Percentiles rank a stretch among this genome's conserved stretches.
These are phyloP conservation scores for Bubo bubo DNA, from an alignment of 2,113 vertebrate species.

Conservation along the genomic window DNA sequence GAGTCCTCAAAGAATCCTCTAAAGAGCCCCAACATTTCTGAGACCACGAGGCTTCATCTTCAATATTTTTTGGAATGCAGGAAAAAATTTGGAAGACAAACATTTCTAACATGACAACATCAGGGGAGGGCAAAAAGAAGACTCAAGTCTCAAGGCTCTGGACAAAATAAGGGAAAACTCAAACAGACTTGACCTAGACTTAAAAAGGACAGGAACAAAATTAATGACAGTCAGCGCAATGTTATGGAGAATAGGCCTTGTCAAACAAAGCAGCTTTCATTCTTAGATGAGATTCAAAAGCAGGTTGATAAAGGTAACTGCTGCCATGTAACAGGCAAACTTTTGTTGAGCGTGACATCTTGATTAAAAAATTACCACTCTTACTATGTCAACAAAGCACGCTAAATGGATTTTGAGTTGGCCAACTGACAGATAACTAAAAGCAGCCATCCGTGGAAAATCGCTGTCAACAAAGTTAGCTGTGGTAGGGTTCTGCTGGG, in stretches of 20 bases:
- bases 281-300: background rate
- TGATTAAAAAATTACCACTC: background rate
- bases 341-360: background rate
- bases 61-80: background rate
- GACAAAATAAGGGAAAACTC: background rate
- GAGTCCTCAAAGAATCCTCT: background rate
- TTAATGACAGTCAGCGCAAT: fast-evolving
- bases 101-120: background rate
- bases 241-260: background rate
- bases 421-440: background rate
- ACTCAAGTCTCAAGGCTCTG: background rate
- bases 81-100: background rate
- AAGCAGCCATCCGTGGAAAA: background rate
- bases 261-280: background rate
- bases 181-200: background rate
- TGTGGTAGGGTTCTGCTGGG: background rate
- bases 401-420: background rate
- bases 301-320: background rate
- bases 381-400: background rate
- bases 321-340: background rate
- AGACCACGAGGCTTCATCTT: background rate
- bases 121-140: background rate
- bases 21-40: too few relatives aligned
- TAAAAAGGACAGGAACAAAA: background rate
- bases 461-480: background rate